Evolutionary conservation across 2,113 vertebrate genomes (phyloP).

Genomic region (Pedetes capensis): DNA sequence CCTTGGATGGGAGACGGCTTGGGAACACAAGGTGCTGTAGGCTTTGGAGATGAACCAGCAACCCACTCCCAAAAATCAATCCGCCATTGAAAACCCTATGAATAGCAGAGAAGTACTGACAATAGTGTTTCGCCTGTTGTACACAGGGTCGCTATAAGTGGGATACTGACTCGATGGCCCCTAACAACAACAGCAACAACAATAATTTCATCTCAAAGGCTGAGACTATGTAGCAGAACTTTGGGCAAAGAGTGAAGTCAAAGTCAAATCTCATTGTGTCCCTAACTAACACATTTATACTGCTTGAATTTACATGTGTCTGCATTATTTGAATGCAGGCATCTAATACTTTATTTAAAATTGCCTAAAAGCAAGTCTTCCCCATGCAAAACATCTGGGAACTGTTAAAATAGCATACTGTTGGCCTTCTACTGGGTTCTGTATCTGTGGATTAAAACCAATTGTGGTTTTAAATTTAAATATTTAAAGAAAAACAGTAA

Average conservation of each 20-base stretch:
- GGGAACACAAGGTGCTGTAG: too few species aligned
- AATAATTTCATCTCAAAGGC: too few species aligned
- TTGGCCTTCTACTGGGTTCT: background rate
- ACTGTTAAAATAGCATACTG: background rate
- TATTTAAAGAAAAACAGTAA: background rate
- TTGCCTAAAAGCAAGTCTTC: background rate
- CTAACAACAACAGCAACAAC: too few species aligned
- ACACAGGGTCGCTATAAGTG: too few species aligned
- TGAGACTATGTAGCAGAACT: background rate
- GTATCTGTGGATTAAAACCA: background rate
- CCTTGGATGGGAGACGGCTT: too few species aligned
- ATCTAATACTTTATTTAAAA: background rate
- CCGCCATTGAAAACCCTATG: too few species aligned
- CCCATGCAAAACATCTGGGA: background rate
- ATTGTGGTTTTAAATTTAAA: background rate
- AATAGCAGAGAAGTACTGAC: too few species aligned
- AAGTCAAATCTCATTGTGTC: background rate
- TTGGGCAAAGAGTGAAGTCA: background rate
- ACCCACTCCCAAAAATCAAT: too few species aligned
- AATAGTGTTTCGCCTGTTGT: too few species aligned
- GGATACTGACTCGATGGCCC: too few species aligned
- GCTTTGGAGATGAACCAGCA: too few species aligned
- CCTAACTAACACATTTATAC: background rate
- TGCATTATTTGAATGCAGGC: background rate
- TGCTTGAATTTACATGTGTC: background rate